These are phyloP conservation scores for Bursaphelenchus okinawaensis DNA, from an alignment of 2,888 invertebrate genomes.

Conservation along the genomic window DNA sequence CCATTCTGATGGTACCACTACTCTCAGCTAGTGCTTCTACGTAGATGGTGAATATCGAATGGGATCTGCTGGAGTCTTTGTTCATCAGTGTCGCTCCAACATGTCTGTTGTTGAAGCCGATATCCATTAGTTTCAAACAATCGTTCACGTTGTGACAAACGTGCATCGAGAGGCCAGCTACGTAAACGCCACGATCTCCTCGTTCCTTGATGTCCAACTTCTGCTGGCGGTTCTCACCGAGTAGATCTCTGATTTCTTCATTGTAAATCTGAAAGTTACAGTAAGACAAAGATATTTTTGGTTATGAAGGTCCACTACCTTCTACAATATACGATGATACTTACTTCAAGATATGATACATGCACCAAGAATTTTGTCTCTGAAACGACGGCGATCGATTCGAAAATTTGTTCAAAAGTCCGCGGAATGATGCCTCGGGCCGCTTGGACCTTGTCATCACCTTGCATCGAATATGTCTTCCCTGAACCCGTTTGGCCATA, in stretches of 20 bases:
- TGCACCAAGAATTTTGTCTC: constrained; percentile 70
- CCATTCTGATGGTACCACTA: constrained; percentile 66
- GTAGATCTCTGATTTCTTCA: constrained; percentile 72
- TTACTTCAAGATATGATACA: constrained; percentile 71
- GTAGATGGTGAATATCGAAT: constrained; percentile 79
- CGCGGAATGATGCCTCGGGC: constrained; percentile 56
- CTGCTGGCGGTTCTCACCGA: constrained; percentile 65
- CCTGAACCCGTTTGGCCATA: constrained; percentile 82
- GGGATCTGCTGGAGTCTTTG: constrained; percentile 70
- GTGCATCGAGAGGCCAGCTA: constrained; percentile 66
- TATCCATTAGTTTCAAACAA: constrained; percentile 71
- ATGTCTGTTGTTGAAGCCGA: constrained; percentile 74
- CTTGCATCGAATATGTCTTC: constrained; percentile 85
- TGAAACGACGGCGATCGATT: constrained; percentile 70
- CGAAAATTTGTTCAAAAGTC: constrained; percentile 79
- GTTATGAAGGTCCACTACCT: too few relatives aligned
- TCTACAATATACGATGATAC: too few relatives aligned
- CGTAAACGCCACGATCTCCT: constrained; percentile 53
- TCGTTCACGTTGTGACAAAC: constrained; percentile 74
- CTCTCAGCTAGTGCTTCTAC: constrained; percentile 72
- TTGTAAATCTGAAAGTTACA: constrained; percentile 67
- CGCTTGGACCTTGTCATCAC: constrained; percentile 62
- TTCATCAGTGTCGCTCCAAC: constrained; percentile 84
- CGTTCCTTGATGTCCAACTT: constrained; percentile 69
- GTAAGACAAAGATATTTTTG: not conserved